Evolutionary conservation across 37 sponge, comb jelly and placozoan species (phyloP).

Genomic region (Crambe crambe): DNA sequence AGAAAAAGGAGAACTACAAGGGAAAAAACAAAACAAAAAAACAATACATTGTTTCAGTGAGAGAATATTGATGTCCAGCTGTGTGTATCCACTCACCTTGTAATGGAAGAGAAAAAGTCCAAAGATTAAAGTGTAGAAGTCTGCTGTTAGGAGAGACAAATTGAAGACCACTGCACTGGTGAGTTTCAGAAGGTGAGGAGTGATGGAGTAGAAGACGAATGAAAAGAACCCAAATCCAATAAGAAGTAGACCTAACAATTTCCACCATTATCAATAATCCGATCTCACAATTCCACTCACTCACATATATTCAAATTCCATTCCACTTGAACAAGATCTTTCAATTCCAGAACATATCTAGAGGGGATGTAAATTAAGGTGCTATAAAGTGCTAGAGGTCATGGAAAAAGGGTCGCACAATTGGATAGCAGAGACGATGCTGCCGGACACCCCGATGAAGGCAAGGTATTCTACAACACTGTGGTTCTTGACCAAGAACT

Average conservation of each 20-base stretch:
- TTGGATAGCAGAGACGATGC: constrained; percentile 75
- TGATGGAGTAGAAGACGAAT: constrained; percentile 67
- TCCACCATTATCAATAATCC: background rate
- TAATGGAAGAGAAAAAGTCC: constrained; percentile 82
- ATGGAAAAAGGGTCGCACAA: constrained; percentile 49
- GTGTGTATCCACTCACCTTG: constrained; percentile 50
- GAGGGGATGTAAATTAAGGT: background rate
- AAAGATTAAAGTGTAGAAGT: constrained; percentile 80
- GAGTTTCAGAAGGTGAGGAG: constrained; percentile 53
- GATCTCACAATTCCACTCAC: background rate
- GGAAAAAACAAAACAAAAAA: background rate
- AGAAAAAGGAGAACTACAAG: constrained; percentile 78
- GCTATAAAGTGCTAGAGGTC: background rate
- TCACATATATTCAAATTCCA: constrained; percentile 25
- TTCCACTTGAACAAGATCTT: constrained; percentile 14
- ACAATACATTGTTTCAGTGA: too few species aligned
- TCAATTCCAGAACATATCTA: constrained; percentile 23
- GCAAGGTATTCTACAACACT: constrained; percentile 75
- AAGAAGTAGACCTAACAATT: constrained; percentile 34
- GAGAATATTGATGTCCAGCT: background rate
- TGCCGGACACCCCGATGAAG: constrained; percentile 69
- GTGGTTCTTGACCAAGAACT: constrained; percentile 81
- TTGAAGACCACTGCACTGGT: constrained; percentile 84
- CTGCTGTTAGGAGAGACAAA: constrained; percentile 86
- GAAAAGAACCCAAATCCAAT: constrained; percentile 54